Evolutionary conservation across 2,113 vertebrate species (phyloP), one percentile per base, ranked within the genome.

Genomic region (Stictonetta naevosa): DNA sequence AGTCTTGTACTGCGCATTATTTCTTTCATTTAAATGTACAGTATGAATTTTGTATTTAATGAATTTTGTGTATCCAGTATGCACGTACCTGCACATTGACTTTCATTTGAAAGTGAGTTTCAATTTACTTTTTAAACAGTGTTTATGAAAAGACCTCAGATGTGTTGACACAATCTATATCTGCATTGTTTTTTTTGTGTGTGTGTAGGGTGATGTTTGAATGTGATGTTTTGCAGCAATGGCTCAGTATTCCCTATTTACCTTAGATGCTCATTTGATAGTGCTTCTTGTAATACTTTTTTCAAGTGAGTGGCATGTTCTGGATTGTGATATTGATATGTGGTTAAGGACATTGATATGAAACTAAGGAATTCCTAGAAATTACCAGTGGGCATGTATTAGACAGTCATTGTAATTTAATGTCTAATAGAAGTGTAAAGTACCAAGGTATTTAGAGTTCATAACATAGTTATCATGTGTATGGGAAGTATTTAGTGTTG

Each of bases 221-320:
- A 97, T 97, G 96, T 98, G 96, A 94, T 94, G 97, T 98, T 96
- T 97, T 97, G 98, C 97, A 97, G 96, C 92, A 96, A 92, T 96
- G 97, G 98, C 97, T 98, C 97, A 83, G 91, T 98, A 97, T 98
- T 97, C 94, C 96, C 97, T 97, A 83, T 94, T 96, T 98, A 96
- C 90, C 97, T 82, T 92, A 97, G 95, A 95, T 96, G 97, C 97
- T 97, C 69, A 93, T 98, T 98, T 97, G 97, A 96, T 98, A 98
- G 98, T 97, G 98, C 98, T 98, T 98, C 97, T 98, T 98, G 98
- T 98, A 98, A 98, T 98, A 97, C 92, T 98, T 98, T 98, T 98
- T 98, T 98, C 98, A 97, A 97, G 97, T 98, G 98, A 98, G 98
- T 98, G 98, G 98, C 98, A 98, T 98, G 98, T 98, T 98, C 96